Base-by-base conservation (phyloP, 2,888 invertebrate species). In the Endomychus coccineus region DNA sequence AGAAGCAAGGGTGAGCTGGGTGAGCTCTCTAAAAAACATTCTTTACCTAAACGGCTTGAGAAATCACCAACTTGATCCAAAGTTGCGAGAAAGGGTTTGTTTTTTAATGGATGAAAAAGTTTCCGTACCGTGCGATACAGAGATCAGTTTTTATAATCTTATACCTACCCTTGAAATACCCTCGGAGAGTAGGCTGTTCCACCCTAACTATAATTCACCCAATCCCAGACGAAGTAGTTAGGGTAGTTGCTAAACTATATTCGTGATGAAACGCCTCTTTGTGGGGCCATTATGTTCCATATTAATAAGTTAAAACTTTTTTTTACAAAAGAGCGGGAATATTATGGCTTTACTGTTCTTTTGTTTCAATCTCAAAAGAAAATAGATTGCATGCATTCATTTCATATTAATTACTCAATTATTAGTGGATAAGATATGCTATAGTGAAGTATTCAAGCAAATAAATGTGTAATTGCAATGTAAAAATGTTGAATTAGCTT, bases 181-280 rank as follows among this genome's bases (percentile, higher is more conserved):
- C 23, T 13, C 7, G 10, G 15, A 36, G 42, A 31, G 27, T 40
- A 14, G 15, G 11, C 19, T 22, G 27, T 34, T 39, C 41, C 33
- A 41, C 45, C 44, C 42, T 41, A 43, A 43, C 29, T 21, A 35
- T 36, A 3, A 30, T 16, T 10, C 16, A 24, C 34, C 40, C 33
- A 34, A 34, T 46, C 33, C 38, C 43, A 35, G 39, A 36, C 42
- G 43, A 33, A 27, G 16, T 29, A 24, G 12, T 25, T 23, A 36
- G 40, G 43, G 43, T 27, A 38, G 40, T 53, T 49, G 51, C 53
- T 40, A 52, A 54, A 52, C 53, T 50, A 43, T 44, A 44, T 47
- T 48, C 46, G 54, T 47, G 36, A 51, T 45, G 53, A 54, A 49
- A 50, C 54, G 43, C 56, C 51, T 54, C 56, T 44, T 30, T 37